A percentile compares a stretch with the other conserved stretches of the same genome.
Conservation (phyloP, 2,113 vertebrate genomes). For the Puma concolor region DNA sequence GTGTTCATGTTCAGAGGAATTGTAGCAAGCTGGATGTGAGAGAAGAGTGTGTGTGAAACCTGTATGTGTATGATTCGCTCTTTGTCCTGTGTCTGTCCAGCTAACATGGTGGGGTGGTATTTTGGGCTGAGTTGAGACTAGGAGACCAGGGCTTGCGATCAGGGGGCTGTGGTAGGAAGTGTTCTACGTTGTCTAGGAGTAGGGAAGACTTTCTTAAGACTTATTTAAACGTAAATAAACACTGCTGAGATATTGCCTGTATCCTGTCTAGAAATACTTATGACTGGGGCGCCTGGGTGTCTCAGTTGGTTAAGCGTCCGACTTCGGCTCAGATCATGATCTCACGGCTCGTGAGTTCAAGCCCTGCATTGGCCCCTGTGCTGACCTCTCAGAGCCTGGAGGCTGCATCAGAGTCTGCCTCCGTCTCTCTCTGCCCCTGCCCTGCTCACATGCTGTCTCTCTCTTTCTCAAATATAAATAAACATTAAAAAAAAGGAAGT, state of each 20-base stretch:
- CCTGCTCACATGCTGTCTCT: no score
- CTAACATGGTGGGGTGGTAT: accelerated
- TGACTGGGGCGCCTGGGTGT: background rate
- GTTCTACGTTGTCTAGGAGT: background rate
- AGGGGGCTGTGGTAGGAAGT: background rate
- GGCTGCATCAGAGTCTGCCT: no score
- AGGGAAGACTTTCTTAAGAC: background rate
- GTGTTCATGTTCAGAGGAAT: background rate
- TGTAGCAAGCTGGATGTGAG: background rate
- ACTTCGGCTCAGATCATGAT: no score
- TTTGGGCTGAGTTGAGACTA: background rate
- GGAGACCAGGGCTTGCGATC: background rate
- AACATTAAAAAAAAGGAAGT: no score
- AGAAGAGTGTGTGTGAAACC: no score
- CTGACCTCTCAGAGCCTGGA: no score
- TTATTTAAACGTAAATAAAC: background rate
- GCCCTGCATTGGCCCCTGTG: no score
- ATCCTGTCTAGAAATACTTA: background rate
- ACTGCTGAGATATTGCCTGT: background rate
- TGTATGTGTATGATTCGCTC: background rate
- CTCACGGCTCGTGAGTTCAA: no score
- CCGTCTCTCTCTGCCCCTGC: no score
- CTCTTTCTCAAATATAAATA: no score
- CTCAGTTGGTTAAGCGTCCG: no score
- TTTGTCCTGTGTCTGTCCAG: background rate